Percentiles rank a stretch among this genome's conserved stretches.
These are phyloP conservation scores for Hippopotamyrus pictus DNA, from an alignment of 2,797 vertebrate genomes.

Conservation along the genomic window DNA sequence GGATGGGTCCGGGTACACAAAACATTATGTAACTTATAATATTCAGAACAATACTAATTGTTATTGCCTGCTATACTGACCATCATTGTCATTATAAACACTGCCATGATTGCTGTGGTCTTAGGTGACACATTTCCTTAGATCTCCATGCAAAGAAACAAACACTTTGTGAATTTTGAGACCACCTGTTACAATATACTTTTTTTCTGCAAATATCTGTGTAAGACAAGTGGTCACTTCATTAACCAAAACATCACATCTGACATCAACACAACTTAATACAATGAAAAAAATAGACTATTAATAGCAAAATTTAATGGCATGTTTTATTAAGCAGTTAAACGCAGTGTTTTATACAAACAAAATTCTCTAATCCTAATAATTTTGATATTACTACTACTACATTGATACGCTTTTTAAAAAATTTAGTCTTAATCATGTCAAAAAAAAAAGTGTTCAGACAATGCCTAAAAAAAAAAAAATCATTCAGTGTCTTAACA, in stretches of 20 bases:
- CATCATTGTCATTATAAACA: not conserved
- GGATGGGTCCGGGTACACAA: not conserved
- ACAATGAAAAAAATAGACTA: not conserved
- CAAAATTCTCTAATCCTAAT: not conserved
- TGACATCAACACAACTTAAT: not conserved
- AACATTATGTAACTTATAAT: not conserved
- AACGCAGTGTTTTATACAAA: slow-evolving; percentile 1
- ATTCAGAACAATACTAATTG: not conserved
- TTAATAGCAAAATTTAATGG: not conserved
- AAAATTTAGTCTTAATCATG: not conserved
- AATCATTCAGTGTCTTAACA: not conserved
- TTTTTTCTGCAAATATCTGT: not conserved
- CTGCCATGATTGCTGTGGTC: not conserved
- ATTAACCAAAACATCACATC: not conserved
- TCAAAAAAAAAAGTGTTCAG: not conserved
- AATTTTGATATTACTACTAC: not conserved
- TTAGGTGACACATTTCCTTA: not conserved
- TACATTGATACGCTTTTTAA: not conserved
- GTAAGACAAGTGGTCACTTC: not conserved
- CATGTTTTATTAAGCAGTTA: slow-evolving; percentile 3
- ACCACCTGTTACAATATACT: not conserved
- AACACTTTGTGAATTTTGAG: not conserved
- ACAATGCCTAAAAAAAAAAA: not conserved
- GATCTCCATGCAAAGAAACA: not conserved
- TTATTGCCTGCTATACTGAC: not conserved